Base-by-base conservation (phyloP, 2,888 invertebrate species). In the Bhutanitis thaidina region DNA sequence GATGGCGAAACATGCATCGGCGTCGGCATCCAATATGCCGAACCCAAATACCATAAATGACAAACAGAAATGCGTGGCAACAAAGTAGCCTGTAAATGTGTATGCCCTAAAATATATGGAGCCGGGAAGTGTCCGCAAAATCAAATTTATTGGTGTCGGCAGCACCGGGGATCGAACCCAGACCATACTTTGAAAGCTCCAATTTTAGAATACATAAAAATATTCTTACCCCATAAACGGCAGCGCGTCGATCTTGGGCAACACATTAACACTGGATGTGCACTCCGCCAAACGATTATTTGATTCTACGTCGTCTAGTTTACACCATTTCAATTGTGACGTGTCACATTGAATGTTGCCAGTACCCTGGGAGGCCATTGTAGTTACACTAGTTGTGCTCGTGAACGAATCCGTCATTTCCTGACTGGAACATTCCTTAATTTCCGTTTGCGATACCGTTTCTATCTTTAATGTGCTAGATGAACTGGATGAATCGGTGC, bases 161-260 rank as follows among this genome's bases (percentile, higher is more conserved):
- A n/a, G n/a, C n/a, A n/a, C n/a, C n/a, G n/a, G n/a, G n/a, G n/a
- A n/a, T n/a, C n/a, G n/a, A n/a, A n/a, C n/a, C n/a, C n/a, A n/a
- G n/a, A n/a, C n/a, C n/a, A n/a, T n/a, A n/a, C n/a, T n/a, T n/a
- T n/a, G n/a, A n/a, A n/a, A n/a, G n/a, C n/a, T n/a, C n/a, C n/a
- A n/a, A n/a, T n/a, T n/a, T n/a, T n/a, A n/a, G n/a, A n/a, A n/a
- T n/a, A n/a, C 8, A 43, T 16, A 9, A 44, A 29, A 27, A 7
- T 3, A n/a, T 13, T 16, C 86, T 79, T 44, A 87, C 87, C 84
- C 84, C 77, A 88, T 84, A 57, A 83, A 87, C 1, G 81, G 74
- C 57, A 87, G 62, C 67, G 69, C 72, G 32, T 85, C 75, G 8
- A 87, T 83, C 55, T 72, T 75, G 0, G 74, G 69, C 3, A 82